Conservation (phyloP, 2,113 vertebrate genomes). For the Cathartes aura region DNA sequence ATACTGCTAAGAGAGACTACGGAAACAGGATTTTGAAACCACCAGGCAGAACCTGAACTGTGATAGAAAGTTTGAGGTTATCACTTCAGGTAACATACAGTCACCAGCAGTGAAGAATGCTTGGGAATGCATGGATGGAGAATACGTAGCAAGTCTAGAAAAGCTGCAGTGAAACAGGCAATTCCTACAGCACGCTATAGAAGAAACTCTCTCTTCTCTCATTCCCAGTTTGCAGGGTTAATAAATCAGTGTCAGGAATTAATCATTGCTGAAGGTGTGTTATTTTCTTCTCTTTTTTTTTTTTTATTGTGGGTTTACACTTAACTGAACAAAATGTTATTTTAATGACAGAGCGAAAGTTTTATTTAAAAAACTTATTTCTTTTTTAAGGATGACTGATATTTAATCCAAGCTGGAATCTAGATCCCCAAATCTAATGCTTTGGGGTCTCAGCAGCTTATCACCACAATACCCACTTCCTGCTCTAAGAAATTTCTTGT, state of each 20-base stretch:
- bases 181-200: accelerated
- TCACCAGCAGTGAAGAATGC: background rate
- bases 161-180: background rate
- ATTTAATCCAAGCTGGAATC: background rate
- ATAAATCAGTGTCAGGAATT: background rate
- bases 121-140: background rate
- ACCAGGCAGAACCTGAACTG: background rate
- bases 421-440: background rate
- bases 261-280: background rate
- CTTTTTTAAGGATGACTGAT: background rate
- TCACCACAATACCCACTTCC: background rate
- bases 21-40: background rate
- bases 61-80: background rate
- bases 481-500: background rate
- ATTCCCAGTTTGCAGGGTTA: background rate
- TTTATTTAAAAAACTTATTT: background rate
- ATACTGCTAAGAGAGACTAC: background rate
- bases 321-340: background rate
- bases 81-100: background rate
- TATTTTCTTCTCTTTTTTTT: background rate
- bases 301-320: background rate
- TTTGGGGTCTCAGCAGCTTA: background rate
- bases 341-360: background rate
- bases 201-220: background rate
- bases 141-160: background rate